Conservation (phyloP, 2,797 vertebrate genomes). For the Manis pentadactyla region DNA sequence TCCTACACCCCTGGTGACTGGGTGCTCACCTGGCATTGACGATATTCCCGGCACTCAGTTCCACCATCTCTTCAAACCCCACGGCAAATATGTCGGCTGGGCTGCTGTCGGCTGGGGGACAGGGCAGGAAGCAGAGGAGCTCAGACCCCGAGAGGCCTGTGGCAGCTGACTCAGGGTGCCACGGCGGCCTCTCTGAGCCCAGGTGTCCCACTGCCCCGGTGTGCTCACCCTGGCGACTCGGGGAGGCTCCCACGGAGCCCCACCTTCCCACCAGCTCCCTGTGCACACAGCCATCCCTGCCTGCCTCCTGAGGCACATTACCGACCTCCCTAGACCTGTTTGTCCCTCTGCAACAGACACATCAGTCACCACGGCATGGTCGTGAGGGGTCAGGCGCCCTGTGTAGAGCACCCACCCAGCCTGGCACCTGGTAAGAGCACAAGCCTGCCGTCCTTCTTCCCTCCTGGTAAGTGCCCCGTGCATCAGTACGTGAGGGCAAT, state of each 20-base stretch:
- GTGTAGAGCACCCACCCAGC: rapidly evolving
- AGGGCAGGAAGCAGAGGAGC: neutral
- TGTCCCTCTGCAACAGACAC: neutral
- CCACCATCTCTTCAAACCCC: slow-evolving; percentile 92
- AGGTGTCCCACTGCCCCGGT: rapidly evolving
- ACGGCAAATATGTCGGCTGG: slow-evolving; percentile 90
- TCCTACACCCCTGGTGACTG: rapidly evolving
- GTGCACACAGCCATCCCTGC: neutral
- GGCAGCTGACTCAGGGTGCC: rapidly evolving
- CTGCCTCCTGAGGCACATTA: rapidly evolving
- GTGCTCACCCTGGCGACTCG: rapidly evolving
- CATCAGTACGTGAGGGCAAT: rapidly evolving
- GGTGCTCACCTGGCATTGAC: slow-evolving; percentile 88
- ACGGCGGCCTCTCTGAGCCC: rapidly evolving
- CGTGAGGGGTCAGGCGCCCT: rapidly evolving
- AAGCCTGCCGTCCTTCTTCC: neutral
- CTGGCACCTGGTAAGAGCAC: neutral
- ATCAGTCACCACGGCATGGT: no score
- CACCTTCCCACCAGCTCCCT: rapidly evolving
- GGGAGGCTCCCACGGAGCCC: rapidly evolving
- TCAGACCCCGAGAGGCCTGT: rapidly evolving
- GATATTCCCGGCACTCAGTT: slow-evolving; percentile 90
- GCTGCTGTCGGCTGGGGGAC: slow-evolving; percentile 82
- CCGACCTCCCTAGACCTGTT: neutral
- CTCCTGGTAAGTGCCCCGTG: rapidly evolving